Evolutionary conservation across 1,140 invertebrate species (phyloP).

Genomic region (Drosophila chauvacae): DNA sequence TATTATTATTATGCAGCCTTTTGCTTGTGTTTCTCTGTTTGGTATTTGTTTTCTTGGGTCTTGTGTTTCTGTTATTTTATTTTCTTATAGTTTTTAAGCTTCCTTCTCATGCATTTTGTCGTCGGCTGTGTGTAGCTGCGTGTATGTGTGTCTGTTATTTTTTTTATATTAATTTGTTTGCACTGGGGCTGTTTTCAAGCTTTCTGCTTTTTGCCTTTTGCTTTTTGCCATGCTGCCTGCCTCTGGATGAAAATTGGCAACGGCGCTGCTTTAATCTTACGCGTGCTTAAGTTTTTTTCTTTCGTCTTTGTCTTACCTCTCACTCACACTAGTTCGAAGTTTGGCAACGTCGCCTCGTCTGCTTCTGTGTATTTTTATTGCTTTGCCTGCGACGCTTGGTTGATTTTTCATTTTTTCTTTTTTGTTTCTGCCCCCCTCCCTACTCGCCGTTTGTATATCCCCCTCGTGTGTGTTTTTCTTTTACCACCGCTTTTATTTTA

Average conservation of each 20-base stretch:
- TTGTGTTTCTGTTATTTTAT: slow-evolving; percentile 26
- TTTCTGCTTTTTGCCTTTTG: slow-evolving; percentile 37
- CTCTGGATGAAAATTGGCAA: slow-evolving; percentile 43
- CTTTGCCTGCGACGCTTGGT: slow-evolving; percentile 62
- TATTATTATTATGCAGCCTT: slow-evolving; percentile 65
- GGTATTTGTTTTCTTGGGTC: slow-evolving; percentile 13
- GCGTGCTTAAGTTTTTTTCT: slow-evolving; percentile 70
- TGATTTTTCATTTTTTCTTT: slow-evolving; percentile 51
- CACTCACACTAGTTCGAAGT: slow-evolving; percentile 46
- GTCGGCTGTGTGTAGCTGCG: slow-evolving; percentile 16
- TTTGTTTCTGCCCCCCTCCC: slow-evolving; percentile 5
- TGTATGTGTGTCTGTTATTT: slow-evolving; percentile 50
- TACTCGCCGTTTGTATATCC: background rate
- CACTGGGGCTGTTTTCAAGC: slow-evolving; percentile 46
- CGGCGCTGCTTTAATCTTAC: slow-evolving; percentile 76
- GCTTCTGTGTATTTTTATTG: slow-evolving; percentile 65
- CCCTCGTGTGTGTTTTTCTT: slow-evolving; percentile 14
- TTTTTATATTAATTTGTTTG: slow-evolving; percentile 54
- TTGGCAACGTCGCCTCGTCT: slow-evolving; percentile 63
- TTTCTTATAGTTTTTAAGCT: slow-evolving; percentile 37
- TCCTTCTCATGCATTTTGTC: slow-evolving; percentile 36
- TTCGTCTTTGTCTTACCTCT: slow-evolving; percentile 8
- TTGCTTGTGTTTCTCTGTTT: slow-evolving; percentile 24
- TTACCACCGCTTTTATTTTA: slow-evolving; percentile 37
- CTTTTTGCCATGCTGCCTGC: slow-evolving; percentile 38